Conservation (phyloP, 2,797 vertebrate species). For the Pseudotriccus pelzelni region DNA sequence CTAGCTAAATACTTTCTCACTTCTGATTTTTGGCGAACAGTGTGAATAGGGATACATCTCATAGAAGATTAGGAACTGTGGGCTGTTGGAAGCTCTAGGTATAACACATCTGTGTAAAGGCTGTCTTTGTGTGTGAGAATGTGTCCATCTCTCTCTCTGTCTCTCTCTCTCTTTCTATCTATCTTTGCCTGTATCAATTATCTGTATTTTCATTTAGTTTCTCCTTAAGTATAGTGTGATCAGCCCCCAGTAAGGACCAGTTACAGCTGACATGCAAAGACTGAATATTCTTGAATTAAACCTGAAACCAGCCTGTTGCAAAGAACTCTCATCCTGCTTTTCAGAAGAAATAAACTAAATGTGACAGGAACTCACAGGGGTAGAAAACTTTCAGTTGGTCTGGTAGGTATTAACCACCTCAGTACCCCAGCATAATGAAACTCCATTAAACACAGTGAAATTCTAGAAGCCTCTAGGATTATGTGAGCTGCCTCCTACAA, state of each 20-base stretch:
- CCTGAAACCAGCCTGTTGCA: background rate
- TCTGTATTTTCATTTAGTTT: background rate
- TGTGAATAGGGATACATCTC: accelerated
- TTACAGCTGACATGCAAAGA: background rate
- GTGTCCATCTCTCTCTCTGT: background rate
- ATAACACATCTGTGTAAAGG: background rate
- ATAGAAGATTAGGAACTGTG: background rate
- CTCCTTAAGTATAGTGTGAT: background rate
- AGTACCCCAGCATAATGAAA: constrained; percentile 11
- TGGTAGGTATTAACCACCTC: constrained; percentile 48
- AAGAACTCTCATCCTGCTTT: background rate
- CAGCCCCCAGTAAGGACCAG: background rate
- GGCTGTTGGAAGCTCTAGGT: background rate
- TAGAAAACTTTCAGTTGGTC: constrained; percentile 15
- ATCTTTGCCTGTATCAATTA: background rate
- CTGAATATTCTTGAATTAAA: background rate
- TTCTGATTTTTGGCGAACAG: background rate
- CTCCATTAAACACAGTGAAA: constrained; percentile 13
- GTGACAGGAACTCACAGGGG: background rate
- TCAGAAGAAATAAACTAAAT: constrained; percentile 23
- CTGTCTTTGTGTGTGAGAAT: background rate
- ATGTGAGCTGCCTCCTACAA: background rate
- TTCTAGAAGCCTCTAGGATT: constrained; percentile 27
- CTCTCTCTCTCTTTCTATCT: background rate
- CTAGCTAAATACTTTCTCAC: background rate